These are phyloP conservation scores for Anoplius nigerrimus DNA, from an alignment of 2,888 invertebrate species.

Conservation along the genomic window DNA sequence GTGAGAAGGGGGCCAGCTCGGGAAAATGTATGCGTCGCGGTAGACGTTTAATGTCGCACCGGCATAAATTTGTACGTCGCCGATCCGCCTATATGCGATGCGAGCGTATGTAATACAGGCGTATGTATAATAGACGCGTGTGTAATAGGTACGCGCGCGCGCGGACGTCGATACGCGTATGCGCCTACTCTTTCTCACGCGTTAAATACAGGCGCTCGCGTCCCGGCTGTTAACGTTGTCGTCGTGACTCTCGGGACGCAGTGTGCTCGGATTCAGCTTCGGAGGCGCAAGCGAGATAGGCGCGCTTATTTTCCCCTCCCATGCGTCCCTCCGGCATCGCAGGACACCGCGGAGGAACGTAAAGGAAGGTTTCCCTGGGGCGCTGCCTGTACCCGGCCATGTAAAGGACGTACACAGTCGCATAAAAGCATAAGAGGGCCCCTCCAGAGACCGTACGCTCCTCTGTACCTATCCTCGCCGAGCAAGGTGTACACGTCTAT, in stretches of 20 bases:
- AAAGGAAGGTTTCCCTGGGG: constrained; percentile 33
- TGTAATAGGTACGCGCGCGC: not conserved
- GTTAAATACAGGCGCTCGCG: not conserved
- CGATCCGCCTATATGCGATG: constrained; percentile 49
- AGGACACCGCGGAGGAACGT: constrained; percentile 30
- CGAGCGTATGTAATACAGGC: not conserved
- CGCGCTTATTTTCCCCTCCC: constrained; percentile 7
- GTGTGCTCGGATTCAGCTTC: too few species aligned
- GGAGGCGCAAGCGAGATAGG: not conserved
- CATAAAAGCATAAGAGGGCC: constrained; percentile 19
- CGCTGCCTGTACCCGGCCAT: constrained; percentile 23
- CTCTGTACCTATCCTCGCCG: not conserved
- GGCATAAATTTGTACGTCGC: constrained; percentile 65
- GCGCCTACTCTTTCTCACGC: constrained; percentile 3
- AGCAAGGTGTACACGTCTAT: too few species aligned
- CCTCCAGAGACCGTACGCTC: not conserved
- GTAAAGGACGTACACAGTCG: constrained; percentile 21
- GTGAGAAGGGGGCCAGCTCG: not conserved
- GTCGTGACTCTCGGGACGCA: constrained; percentile 30
- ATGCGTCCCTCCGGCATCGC: constrained; percentile 7
- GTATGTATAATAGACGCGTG: not conserved
- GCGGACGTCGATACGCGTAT: not conserved
- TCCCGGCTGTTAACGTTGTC: constrained; percentile 25
- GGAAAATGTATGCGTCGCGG: constrained; percentile 56
- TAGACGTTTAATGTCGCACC: constrained; percentile 63